Percentiles rank a stretch among this genome's conserved stretches.
These are phyloP conservation scores for Oncorhynchus mykiss DNA, from an alignment of 2,113 vertebrate species.

Conservation along the genomic window DNA sequence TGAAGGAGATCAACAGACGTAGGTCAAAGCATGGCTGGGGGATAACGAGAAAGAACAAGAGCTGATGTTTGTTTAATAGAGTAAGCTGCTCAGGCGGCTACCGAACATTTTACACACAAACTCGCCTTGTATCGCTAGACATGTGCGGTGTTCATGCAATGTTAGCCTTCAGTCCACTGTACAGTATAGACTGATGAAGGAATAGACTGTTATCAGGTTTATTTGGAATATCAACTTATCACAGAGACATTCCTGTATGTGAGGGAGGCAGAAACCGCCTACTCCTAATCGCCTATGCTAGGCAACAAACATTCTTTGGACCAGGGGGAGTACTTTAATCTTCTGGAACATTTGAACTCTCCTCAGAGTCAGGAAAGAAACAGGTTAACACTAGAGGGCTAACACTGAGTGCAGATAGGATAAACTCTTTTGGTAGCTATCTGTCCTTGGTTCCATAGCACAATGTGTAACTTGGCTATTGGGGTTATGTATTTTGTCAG, in stretches of 20 bases:
- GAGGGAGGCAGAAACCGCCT: constrained; percentile 54
- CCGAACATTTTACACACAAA: not conserved
- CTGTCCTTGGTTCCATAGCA: not conserved
- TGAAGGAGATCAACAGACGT: constrained; percentile 71
- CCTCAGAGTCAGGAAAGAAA: constrained; percentile 21
- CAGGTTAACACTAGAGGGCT: not conserved
- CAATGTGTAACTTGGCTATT: constrained; percentile 27
- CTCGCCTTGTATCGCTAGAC: not conserved
- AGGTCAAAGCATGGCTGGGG: constrained; percentile 56
- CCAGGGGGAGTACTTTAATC: constrained; percentile 64
- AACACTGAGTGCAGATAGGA: not conserved
- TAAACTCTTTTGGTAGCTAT: no score
- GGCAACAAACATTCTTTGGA: constrained; percentile 69
- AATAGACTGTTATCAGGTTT: constrained; percentile 25
- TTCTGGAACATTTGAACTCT: constrained; percentile 36
- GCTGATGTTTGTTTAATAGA: constrained; percentile 50
- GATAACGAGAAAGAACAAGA: constrained; percentile 33
- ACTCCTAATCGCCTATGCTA: constrained; percentile 33
- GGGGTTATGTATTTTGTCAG: constrained; percentile 62
- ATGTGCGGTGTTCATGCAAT: not conserved
- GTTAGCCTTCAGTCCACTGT: constrained; percentile 32
- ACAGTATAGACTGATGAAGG: not conserved
- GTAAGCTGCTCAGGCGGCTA: constrained; percentile 30
- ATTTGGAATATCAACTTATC: constrained; percentile 28
- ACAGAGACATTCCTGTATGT: constrained; percentile 62